These are phyloP conservation scores for Kryptolebias ocellatus DNA, from an alignment of 2,797 vertebrate species.

Conservation along the genomic window DNA sequence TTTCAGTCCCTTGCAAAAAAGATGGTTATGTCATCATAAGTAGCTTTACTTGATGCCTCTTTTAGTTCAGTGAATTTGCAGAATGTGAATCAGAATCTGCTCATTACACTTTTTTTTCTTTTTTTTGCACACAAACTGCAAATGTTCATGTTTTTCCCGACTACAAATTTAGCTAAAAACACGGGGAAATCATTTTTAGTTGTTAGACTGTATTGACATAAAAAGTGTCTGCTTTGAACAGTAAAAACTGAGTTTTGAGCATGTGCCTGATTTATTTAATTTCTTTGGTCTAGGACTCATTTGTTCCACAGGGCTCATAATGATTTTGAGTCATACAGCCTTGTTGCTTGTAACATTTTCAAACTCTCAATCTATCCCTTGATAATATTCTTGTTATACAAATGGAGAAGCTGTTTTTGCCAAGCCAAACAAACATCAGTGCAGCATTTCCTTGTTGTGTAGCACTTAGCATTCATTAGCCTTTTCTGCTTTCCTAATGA, in stretches of 20 bases:
- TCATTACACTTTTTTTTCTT: too few relatives aligned
- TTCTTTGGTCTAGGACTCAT: neutral
- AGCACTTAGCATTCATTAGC: constrained; percentile 30
- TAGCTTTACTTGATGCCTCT: neutral
- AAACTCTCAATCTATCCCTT: neutral
- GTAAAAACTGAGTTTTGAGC: neutral
- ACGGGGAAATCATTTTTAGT: neutral
- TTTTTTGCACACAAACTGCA: too few relatives aligned
- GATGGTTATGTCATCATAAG: neutral
- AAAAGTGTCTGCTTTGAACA: neutral
- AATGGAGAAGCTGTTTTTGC: constrained; percentile 9
- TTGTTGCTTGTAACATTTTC: too few relatives aligned
- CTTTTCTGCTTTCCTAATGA: constrained; percentile 18
- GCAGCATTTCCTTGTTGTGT: constrained; percentile 4
- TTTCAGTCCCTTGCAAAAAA: constrained; percentile 17
- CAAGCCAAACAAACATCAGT: constrained; percentile 29
- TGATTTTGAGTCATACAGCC: too few relatives aligned
- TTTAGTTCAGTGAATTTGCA: too few relatives aligned
- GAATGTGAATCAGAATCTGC: too few relatives aligned
- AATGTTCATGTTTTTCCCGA: too few relatives aligned
- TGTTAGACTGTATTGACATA: neutral
- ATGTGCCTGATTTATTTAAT: neutral
- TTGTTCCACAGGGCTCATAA: constrained; percentile 10
- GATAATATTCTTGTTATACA: constrained; percentile 15
- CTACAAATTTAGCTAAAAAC: neutral